A percentile compares a stretch with the other conserved stretches of the same genome.
These are phyloP conservation scores for Agonopterix subpropinquella DNA, from an alignment of 2,888 invertebrate species.

Conservation along the genomic window DNA sequence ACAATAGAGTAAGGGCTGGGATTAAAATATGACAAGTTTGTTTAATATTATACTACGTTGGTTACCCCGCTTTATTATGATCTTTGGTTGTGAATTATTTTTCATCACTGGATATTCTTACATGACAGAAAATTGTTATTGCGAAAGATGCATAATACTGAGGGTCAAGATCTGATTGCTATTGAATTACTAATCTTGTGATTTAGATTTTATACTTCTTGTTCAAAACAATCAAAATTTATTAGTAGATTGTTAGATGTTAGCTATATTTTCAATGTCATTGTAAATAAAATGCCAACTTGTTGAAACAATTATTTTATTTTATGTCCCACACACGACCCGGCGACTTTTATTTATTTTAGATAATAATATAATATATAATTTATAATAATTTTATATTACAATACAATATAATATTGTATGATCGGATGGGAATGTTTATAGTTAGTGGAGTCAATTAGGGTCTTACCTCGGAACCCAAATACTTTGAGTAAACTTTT, in stretches of 20 bases:
- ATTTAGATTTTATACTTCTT: slow-evolving; percentile 76
- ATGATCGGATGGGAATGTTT: slow-evolving; percentile 43
- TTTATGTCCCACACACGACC: slow-evolving; percentile 11
- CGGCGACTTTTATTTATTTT: not conserved
- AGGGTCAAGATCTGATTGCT: slow-evolving; percentile 59
- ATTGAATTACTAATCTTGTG: slow-evolving; percentile 67
- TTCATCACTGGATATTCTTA: slow-evolving; percentile 15
- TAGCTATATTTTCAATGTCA: slow-evolving; percentile 76
- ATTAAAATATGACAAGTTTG: slow-evolving; percentile 43
- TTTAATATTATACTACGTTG: slow-evolving; percentile 5
- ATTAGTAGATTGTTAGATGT: slow-evolving; percentile 72
- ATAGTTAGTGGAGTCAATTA: too few relatives aligned
- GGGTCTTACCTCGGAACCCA: too few relatives aligned
- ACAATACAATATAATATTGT: slow-evolving; percentile 5
- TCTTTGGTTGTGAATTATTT: slow-evolving; percentile 40
- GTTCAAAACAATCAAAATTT: slow-evolving; percentile 74
- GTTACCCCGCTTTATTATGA: slow-evolving; percentile 8
- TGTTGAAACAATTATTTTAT: slow-evolving; percentile 66
- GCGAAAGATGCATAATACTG: slow-evolving; percentile 37
- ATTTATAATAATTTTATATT: slow-evolving; percentile 1
- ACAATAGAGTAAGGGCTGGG: slow-evolving; percentile 66
- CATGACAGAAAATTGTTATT: slow-evolving; percentile 22
- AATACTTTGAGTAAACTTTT: too few relatives aligned
- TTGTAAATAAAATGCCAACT: slow-evolving; percentile 77
- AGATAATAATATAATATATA: slow-evolving; percentile 1